Evolutionary conservation across 2,113 vertebrate species (phyloP), one percentile per base, ranked within the genome.

Genomic region (Hipposideros armiger): DNA sequence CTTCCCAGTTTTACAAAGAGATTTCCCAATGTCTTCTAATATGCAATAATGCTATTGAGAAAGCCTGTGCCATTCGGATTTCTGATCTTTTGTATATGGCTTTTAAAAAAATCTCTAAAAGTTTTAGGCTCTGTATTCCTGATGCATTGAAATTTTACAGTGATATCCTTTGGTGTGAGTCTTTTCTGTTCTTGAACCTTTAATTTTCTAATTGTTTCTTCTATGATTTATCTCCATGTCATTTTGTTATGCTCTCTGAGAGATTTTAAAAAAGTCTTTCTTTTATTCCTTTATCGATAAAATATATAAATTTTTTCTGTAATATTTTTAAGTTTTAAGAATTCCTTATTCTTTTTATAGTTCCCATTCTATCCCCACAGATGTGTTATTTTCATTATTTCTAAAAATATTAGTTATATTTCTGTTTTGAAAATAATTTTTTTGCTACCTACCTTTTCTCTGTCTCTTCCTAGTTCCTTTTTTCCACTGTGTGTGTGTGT

Each of bases 241-340:
- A 45, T 90, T 95, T 74, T 92, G 45, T 82, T 81, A 69, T 28
- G n/a, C 62, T 87, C 19, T 56, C 32, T 70, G 19, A 40, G 40
- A 85, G 64, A 72, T 93, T 66, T 64, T 15, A 2, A 13, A 66
- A 45, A 88, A 80, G n/a, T 80, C 36, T 73, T 54, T 50, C 58
- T 60, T 74, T 45, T 73, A 19, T 15, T 6, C 6, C 9, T 70
- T 74, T 32, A 73, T 47, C 85, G 24, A 69, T 54, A 54, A 60
- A 87, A 94, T 3, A 28, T 26, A 74, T 36, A 52, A 19, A 10
- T 13, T 28, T 26, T 82, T 84, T 82, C 28, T 87, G 73, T 94
- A 64, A 60, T 67, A 80, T 40, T 88, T 92, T 77, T 60, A 70
- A 77, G 50, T 70, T 95, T 62, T 56, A 82, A 90, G 28, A 87